A percentile compares a stretch with the other conserved stretches of the same genome.
Conservation (phyloP, 2,797 vertebrate genomes). For the Alcedo atthis region DNA sequence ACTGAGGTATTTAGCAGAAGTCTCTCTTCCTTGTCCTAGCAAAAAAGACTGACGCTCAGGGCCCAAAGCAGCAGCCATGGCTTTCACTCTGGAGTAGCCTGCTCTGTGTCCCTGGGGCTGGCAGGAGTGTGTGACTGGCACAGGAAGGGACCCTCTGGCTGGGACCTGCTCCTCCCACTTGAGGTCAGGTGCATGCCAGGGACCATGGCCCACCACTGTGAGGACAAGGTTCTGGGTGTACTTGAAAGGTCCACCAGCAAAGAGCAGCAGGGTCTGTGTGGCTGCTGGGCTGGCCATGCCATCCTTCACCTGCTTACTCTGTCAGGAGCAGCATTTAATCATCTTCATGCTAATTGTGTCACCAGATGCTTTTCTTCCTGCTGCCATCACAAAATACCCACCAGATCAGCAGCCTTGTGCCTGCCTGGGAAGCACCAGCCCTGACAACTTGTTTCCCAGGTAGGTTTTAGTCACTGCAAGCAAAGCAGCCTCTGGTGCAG, state of each 20-base stretch:
- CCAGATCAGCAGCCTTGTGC: background rate
- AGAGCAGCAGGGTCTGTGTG: background rate
- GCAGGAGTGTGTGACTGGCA: rapidly evolving
- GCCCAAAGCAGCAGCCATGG: background rate
- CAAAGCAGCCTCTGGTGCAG: background rate
- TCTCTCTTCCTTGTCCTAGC: background rate
- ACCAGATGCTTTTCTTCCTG: background rate
- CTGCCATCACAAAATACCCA: background rate
- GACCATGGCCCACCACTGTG: background rate
- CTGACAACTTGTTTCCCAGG: background rate
- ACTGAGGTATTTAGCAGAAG: background rate
- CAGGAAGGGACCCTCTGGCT: background rate
- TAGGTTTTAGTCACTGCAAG: background rate
- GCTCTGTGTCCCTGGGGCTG: background rate
- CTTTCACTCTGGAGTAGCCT: background rate
- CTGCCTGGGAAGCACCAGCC: background rate
- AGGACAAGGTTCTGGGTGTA: background rate
- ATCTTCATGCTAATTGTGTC: background rate
- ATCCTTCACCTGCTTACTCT: background rate
- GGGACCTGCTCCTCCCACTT: rapidly evolving
- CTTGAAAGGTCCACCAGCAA: background rate
- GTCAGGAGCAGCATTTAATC: background rate
- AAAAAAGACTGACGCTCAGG: background rate
- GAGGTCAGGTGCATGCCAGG: rapidly evolving
- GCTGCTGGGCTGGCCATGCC: background rate